A percentile compares a stretch with the other conserved stretches of the same genome.
Evolutionary conservation across 2,888 invertebrate genomes (phyloP).

Genomic region (Brachyopa scutellaris): DNA sequence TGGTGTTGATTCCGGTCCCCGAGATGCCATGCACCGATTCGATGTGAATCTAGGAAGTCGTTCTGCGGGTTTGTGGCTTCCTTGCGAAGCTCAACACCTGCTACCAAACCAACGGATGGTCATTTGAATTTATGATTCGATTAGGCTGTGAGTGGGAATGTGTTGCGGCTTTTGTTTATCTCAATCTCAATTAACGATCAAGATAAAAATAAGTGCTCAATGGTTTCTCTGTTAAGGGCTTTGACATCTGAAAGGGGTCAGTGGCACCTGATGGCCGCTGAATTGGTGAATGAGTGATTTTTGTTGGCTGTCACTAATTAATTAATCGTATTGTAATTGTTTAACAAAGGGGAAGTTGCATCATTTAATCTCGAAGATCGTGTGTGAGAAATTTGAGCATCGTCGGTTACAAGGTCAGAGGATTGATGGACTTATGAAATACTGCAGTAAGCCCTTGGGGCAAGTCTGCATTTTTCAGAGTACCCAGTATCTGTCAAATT

Average conservation of each 20-base stretch:
- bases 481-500: too few relatives aligned
- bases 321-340: background rate
- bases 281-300: conserved; percentile 31
- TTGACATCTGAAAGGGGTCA: conserved; percentile 38
- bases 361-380: background rate
- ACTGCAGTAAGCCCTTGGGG: too few relatives aligned
- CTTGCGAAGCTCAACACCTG: conserved; percentile 39
- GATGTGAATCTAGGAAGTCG: conserved; percentile 54
- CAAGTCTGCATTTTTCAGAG: too few relatives aligned
- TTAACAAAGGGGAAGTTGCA: conserved; percentile 1
- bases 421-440: background rate
- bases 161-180: conserved; percentile 32
- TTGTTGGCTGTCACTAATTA: conserved; percentile 26
- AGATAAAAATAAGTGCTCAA: background rate
- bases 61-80: conserved; percentile 30
- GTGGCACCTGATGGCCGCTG: conserved; percentile 8
- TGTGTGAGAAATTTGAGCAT: background rate
- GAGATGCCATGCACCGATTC: background rate
- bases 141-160: conserved; percentile 21
- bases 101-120: conserved; percentile 21
- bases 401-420: too few relatives aligned
- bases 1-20: conserved; percentile 39
- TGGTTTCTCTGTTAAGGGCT: conserved; percentile 13
- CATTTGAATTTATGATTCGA: conserved; percentile 37
- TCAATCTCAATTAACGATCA: conserved; percentile 18